These are phyloP conservation scores for Epistrophella euchroma DNA, from an alignment of 2,888 invertebrate genomes.

Conservation along the genomic window DNA sequence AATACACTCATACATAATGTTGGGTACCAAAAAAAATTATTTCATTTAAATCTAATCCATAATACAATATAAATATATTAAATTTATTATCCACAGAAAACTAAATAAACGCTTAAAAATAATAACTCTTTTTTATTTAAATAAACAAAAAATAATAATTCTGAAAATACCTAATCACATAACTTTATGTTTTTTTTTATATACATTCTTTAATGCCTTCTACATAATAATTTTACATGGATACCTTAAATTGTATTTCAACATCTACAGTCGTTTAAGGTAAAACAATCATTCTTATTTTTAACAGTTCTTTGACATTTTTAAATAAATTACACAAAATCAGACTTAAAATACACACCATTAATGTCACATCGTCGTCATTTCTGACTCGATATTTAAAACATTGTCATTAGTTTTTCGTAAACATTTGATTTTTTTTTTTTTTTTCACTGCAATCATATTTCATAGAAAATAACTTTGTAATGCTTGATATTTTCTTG, in stretches of 20 bases:
- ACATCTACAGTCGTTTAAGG: conserved; percentile 75
- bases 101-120: background rate
- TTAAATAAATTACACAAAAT: conserved; percentile 33
- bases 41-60: background rate
- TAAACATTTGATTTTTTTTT: conserved; percentile 17
- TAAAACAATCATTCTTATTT: conserved; percentile 57
- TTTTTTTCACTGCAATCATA: conserved; percentile 27
- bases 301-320: conserved; percentile 25
- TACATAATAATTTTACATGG: conserved; percentile 60
- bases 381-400: conserved; percentile 23
- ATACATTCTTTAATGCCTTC: conserved; percentile 60
- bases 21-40: no score
- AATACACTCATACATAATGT: no score
- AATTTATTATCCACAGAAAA: background rate
- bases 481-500: conserved; percentile 13
- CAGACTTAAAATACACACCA: conserved; percentile 29
- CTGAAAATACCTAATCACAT: conserved; percentile 34
- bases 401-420: conserved; percentile 20
- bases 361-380: conserved; percentile 20
- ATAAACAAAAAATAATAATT: background rate
- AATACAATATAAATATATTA: background rate
- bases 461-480: conserved; percentile 18
- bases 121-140: background rate
- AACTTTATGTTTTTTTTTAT: conserved; percentile 37
- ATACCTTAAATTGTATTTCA: conserved; percentile 63